Base-by-base conservation (phyloP, 2,797 vertebrate species). In the Etheostoma nigrum region DNA sequence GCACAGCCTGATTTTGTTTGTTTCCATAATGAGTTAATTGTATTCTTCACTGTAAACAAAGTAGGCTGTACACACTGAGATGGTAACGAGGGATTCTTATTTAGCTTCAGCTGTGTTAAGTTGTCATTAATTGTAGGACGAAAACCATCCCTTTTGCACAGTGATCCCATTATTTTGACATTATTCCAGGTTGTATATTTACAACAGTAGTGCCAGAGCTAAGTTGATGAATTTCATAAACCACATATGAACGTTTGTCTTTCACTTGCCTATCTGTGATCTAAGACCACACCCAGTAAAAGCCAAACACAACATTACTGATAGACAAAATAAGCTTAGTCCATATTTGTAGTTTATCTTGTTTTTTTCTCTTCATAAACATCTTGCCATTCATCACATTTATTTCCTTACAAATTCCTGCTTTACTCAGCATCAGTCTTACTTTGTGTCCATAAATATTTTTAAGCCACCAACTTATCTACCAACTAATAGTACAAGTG, bases 231-330 rank as follows among this genome's bases (percentile, higher is more conserved):
- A 60, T 77, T 71, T 64, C 60, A 70, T 49, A 58, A 62, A 1
- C 33, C 42, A 15, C 47, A 47, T 74, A 61, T 70, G 14, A 76
- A 58, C 19, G 64, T 81, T 76, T 69, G 57, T 66, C 40, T 79
- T 59, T 44, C 4, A 40, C 30, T 72, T 71, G 60, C 21, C 19
- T 74, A 82, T 86, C 79, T 76, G 27, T 67, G 25, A 79, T 86
- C 79, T 73, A 2, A 44, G 76, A 73, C 88, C 85, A 51, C 90
- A 91, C 88, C 89, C 88, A 59, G 55, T 16, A 47, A 68, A 82
- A 63, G 13, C 16, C n/a, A 61, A 76, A 82, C 44, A 71, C 23
- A 72, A 44, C 54, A 74, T 54, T 21, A 33, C 40, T 21, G 40
- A 58, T 23, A 19, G 16, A 74, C 19, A 70, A 59, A 68, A 71